A percentile compares a stretch with the other conserved stretches of the same genome.
These are phyloP conservation scores for Falco peregrinus DNA, from an alignment of 2,797 vertebrate species.

Conservation along the genomic window DNA sequence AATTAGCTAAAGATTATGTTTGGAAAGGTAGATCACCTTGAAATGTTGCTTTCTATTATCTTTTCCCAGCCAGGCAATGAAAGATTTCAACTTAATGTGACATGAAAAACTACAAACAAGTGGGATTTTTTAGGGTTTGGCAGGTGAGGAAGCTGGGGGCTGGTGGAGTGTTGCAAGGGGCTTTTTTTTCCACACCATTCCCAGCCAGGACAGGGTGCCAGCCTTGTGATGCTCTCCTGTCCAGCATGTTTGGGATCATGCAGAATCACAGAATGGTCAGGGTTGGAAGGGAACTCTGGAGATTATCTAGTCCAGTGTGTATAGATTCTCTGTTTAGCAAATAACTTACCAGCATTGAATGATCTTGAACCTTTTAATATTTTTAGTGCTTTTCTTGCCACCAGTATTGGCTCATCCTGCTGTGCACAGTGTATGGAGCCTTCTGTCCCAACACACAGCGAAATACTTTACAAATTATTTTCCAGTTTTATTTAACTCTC, in stretches of 20 bases:
- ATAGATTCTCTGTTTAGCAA: neutral
- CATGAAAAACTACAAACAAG: neutral
- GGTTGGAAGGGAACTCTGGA: too few species aligned
- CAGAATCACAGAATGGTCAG: too few species aligned
- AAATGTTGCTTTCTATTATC: conserved; percentile 44
- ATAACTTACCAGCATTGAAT: neutral
- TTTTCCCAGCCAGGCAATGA: neutral
- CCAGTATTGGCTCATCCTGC: neutral
- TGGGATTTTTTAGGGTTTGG: neutral
- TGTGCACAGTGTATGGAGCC: neutral
- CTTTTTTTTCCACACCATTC: neutral
- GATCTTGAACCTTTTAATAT: neutral
- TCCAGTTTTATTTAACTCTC: neutral
- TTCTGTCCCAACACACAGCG: neutral
- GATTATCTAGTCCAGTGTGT: neutral
- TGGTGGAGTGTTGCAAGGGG: neutral
- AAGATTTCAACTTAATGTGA: conserved; percentile 22
- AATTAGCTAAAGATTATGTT: conserved; percentile 48
- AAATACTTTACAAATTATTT: neutral
- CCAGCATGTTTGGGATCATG: neutral
- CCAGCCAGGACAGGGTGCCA: neutral
- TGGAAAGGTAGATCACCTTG: conserved; percentile 48
- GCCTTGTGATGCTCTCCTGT: neutral
- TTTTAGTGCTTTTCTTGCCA: neutral
- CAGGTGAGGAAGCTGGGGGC: neutral